A percentile compares a stretch with the other conserved stretches of the same genome.
Conservation (phyloP, 2,797 vertebrate species). For the Gallinago nigripennis region DNA sequence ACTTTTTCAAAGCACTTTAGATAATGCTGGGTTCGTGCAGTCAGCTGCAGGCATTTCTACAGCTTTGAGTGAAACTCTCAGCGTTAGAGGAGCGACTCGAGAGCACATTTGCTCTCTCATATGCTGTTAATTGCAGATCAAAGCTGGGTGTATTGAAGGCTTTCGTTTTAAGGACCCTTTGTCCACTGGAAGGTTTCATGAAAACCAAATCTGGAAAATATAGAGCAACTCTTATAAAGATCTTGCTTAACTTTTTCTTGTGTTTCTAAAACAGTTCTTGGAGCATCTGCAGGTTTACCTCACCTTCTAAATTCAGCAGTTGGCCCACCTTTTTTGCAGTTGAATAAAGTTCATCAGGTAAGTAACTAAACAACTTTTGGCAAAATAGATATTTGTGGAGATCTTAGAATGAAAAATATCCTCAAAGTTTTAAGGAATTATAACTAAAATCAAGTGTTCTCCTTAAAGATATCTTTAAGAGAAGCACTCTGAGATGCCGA, state of each 20-base stretch:
- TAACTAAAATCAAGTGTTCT: neutral
- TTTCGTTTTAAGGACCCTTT: neutral
- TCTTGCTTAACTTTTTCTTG: neutral
- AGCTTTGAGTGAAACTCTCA: neutral
- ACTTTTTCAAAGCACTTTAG: neutral
- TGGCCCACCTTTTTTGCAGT: conserved; percentile 86
- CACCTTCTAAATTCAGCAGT: conserved; percentile 81
- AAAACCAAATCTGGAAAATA: neutral
- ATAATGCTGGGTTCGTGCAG: neutral
- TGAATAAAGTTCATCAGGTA: conserved; percentile 95
- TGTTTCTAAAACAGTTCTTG: conserved; percentile 71
- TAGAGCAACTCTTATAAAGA: neutral
- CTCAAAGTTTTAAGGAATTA: neutral
- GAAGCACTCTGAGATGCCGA: neutral
- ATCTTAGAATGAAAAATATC: neutral
- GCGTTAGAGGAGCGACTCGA: neutral
- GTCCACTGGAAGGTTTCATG: too few relatives aligned
- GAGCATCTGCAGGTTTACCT: conserved; percentile 70
- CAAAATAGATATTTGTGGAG: neutral
- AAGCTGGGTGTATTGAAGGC: neutral
- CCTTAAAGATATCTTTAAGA: neutral
- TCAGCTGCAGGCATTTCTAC: neutral
- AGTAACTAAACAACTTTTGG: neutral
- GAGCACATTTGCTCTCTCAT: neutral
- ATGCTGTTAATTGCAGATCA: neutral